These are phyloP conservation scores for Pangasianodon gigas DNA, from an alignment of 2,113 vertebrate species.

Conservation along the genomic window DNA sequence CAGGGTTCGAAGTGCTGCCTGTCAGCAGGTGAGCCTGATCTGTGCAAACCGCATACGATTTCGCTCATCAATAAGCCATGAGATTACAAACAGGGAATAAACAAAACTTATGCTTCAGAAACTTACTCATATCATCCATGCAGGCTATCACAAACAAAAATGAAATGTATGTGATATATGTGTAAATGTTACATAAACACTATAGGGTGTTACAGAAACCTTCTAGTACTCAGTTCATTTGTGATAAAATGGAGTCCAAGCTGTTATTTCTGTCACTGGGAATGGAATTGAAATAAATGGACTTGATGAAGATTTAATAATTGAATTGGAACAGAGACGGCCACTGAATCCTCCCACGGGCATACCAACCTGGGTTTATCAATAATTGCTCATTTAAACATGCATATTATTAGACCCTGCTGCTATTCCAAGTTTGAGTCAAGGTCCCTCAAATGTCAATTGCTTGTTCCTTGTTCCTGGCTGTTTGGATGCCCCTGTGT, in stretches of 20 bases:
- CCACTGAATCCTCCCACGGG: conserved; percentile 48
- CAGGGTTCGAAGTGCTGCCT: conserved; percentile 63
- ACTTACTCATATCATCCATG: background rate
- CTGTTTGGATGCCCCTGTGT: conserved; percentile 47
- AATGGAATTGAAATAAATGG: conserved; percentile 53
- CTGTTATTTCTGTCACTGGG: conserved; percentile 36
- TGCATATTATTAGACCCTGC: conserved; percentile 58
- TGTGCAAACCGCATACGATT: conserved; percentile 67
- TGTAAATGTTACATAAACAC: background rate
- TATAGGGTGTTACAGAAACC: background rate
- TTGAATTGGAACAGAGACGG: conserved; percentile 48
- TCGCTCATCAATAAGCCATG: conserved; percentile 72
- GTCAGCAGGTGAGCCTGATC: conserved; percentile 64
- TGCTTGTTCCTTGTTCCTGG: conserved; percentile 41
- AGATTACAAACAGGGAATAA: conserved; percentile 63
- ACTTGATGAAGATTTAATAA: conserved; percentile 52
- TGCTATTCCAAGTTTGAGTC: conserved; percentile 60
- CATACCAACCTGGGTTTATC: conserved; percentile 57
- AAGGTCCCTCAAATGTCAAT: conserved; percentile 62
- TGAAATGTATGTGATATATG: background rate
- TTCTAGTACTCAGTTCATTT: conserved; percentile 50
- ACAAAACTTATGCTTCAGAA: conserved; percentile 43
- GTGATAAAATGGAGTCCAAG: conserved; percentile 31
- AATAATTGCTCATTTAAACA: conserved; percentile 63
- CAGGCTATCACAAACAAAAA: background rate